Base-by-base conservation (phyloP, 1,140 invertebrate genomes). In the Vanessa atalanta region DNA sequence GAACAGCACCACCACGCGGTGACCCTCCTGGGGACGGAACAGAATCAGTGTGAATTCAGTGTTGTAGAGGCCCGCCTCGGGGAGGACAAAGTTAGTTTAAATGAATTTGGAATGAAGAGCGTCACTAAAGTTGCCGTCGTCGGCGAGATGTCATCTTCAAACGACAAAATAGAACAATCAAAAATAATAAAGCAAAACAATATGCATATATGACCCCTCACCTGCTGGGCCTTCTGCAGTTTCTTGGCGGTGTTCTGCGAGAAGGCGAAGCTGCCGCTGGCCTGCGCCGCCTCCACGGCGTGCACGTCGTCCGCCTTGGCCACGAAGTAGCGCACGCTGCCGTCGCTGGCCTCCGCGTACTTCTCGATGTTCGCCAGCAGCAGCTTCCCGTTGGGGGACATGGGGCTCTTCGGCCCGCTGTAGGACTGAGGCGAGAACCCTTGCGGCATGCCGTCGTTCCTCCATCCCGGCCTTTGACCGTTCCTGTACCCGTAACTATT, bases 241-340 rank as follows among this genome's bases (percentile, higher is more conserved):
- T 93, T 94, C 78, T 92, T 93, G 20, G 90, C 87, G 0, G 91
- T 94, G 65, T 87, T 87, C 9, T 80, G 85, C 14, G 90, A 80
- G 85, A 94, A 94, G 47, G 87, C 86, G 80, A 87, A 93, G 13
- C 79, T 84, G 57, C 87, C 86, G 14, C 76, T 80, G 37, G 67
- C 81, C 51, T 93, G 88, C 13, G 89, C 87, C 14, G 84, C 83
- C 51, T 93, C 92, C 47, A 93, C 86, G 13, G 75, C 78, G 64
- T 88, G 84, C 23, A 85, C 63, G 31, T 93, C 90, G 13, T 88
- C 88, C 1, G 88, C 85, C 61, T 86, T 89, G 16, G 88, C 88
- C 15, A 94, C 81, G 69, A 93, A 89, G 79, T 93, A 94, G 23
- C 92, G 76, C 65, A 85, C 80, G 47, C 79, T 83, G 7, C 83